Conservation (phyloP, 1,140 invertebrate species). For the Drosophila littoralis region DNA sequence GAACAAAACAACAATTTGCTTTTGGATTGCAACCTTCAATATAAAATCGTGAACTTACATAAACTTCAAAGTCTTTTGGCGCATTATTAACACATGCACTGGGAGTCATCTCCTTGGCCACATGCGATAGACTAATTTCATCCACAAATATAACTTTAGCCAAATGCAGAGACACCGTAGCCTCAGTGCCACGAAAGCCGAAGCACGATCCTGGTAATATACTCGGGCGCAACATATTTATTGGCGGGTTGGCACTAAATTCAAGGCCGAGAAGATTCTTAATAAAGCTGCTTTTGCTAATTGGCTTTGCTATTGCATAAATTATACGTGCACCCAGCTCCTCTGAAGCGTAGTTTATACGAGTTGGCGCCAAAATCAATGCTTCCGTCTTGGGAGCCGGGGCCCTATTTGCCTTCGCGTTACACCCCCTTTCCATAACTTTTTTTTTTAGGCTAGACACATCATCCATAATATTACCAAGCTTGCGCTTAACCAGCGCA, state of each 20-base stretch:
- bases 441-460: constrained; percentile 61
- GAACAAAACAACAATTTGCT: not conserved
- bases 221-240: constrained; percentile 59
- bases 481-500: constrained; percentile 53
- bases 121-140: constrained; percentile 53
- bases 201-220: constrained; percentile 71
- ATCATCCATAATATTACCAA: constrained; percentile 62
- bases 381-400: not conserved
- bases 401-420: not conserved
- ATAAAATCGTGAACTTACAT: constrained; percentile 34
- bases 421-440: constrained; percentile 18
- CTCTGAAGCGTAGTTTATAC: constrained; percentile 67
- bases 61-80: constrained; percentile 70
- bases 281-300: constrained; percentile 39
- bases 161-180: constrained; percentile 53
- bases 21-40: no score
- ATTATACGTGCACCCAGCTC: constrained; percentile 61
- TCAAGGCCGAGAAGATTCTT: constrained; percentile 58
- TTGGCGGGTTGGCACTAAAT: constrained; percentile 65
- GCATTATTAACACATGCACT: constrained; percentile 51
- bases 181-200: constrained; percentile 41
- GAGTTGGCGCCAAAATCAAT: not conserved
- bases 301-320: constrained; percentile 40
- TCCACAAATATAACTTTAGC: constrained; percentile 60
- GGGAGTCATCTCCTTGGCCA: constrained; percentile 63